These are phyloP conservation scores for Aythya baeri DNA, from an alignment of 2,113 vertebrate species.

Conservation along the genomic window DNA sequence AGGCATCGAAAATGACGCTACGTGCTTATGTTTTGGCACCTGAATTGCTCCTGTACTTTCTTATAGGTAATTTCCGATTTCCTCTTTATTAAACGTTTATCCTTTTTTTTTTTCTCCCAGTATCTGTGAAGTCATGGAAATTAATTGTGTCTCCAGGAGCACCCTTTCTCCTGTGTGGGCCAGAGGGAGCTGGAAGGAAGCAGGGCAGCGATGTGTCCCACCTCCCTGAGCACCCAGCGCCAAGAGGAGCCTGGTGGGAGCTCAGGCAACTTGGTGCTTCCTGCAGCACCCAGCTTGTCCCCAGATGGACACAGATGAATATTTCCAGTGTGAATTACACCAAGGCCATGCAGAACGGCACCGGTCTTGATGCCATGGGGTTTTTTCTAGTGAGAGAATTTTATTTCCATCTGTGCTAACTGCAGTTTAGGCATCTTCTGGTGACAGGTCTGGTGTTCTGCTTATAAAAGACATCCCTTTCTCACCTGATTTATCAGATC, in stretches of 20 bases:
- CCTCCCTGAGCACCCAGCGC: fast-evolving
- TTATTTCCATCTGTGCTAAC: background rate
- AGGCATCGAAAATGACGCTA: background rate
- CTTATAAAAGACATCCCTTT: background rate
- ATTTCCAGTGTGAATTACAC: fast-evolving
- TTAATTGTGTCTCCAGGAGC: background rate
- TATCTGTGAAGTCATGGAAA: background rate
- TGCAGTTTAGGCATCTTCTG: background rate
- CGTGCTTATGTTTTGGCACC: constrained; percentile 21
- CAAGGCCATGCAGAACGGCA: background rate
- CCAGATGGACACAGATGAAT: fast-evolving
- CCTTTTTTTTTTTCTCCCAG: background rate
- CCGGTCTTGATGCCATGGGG: background rate
- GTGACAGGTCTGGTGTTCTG: background rate
- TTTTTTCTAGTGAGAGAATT: background rate
- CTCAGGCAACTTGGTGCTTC: fast-evolving
- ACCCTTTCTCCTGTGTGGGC: background rate
- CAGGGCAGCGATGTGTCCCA: background rate
- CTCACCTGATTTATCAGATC: background rate
- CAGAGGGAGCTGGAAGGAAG: background rate
- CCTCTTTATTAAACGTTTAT: background rate
- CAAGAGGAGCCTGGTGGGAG: fast-evolving
- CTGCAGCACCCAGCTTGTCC: background rate
- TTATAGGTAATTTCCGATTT: background rate
- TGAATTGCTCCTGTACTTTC: background rate